Conservation (phyloP, 2,113 vertebrate species). For the Labeo catla region DNA sequence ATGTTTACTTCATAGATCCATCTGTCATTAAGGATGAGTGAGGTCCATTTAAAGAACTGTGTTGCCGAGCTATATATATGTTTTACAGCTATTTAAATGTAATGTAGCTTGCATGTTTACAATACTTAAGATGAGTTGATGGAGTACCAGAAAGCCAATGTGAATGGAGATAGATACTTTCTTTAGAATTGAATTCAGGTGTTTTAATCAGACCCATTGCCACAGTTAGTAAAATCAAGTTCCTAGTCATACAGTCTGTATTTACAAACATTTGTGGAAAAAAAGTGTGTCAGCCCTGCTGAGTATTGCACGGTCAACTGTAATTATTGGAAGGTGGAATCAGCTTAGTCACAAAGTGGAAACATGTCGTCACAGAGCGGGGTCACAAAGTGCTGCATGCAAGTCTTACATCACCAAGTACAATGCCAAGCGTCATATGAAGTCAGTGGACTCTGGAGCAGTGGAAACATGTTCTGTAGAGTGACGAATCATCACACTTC, state of each 20-base stretch:
- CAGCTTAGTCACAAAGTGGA: too few relatives aligned
- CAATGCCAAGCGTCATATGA: too few relatives aligned
- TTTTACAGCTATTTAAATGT: neutral
- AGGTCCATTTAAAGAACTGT: slow-evolving; percentile 16
- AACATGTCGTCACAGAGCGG: too few relatives aligned
- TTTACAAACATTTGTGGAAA: too few relatives aligned
- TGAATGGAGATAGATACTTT: neutral
- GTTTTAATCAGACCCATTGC: neutral
- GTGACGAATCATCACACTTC: too few relatives aligned
- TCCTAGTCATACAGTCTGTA: neutral
- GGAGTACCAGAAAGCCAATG: neutral
- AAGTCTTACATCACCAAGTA: too few relatives aligned
- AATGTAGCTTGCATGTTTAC: slow-evolving; percentile 31
- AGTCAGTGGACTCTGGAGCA: too few relatives aligned
- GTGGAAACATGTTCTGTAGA: too few relatives aligned
- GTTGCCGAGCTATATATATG: slow-evolving; percentile 23
- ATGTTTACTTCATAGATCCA: slow-evolving; percentile 7
- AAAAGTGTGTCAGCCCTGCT: too few relatives aligned
- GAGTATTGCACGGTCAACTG: too few relatives aligned
- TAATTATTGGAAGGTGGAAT: too few relatives aligned
- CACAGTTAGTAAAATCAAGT: neutral
- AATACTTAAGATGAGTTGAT: slow-evolving; percentile 1
- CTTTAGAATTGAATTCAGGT: neutral
- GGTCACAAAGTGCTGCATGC: too few relatives aligned
- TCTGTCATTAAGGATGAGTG: neutral